Percentiles rank a stretch among this genome's conserved stretches.
These are phyloP conservation scores for Abrostola triplasia DNA, from an alignment of 2,888 invertebrate species.

Conservation along the genomic window DNA sequence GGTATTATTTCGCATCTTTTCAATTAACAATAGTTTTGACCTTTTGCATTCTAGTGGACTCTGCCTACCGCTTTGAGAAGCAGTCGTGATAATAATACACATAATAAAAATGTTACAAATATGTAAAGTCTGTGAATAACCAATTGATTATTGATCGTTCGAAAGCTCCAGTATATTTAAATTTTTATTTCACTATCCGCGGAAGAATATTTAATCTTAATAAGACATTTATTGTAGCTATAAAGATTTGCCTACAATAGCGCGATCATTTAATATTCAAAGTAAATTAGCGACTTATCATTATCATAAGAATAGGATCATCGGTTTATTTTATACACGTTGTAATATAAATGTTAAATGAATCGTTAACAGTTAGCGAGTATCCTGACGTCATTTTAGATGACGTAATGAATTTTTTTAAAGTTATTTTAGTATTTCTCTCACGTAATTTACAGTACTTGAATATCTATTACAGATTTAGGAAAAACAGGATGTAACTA, in stretches of 20 bases:
- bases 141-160: neutral
- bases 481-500: too few species aligned
- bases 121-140: neutral
- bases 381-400: slow-evolving; percentile 15
- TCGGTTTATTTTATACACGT: slow-evolving; percentile 28
- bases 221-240: slow-evolving; percentile 41
- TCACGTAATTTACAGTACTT: neutral
- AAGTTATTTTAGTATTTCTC: neutral
- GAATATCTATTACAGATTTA: too few species aligned
- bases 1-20: too few species aligned
- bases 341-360: slow-evolving; percentile 34
- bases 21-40: too few species aligned
- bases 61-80: too few species aligned
- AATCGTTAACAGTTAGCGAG: neutral
- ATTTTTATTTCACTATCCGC: slow-evolving; percentile 13
- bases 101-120: neutral
- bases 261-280: slow-evolving; percentile 49
- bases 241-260: slow-evolving; percentile 37
- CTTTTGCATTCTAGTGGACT: too few species aligned
- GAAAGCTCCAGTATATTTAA: slow-evolving; percentile 20
- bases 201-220: slow-evolving; percentile 34
- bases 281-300: slow-evolving; percentile 37
- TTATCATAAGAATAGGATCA: slow-evolving; percentile 51
- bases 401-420: neutral
- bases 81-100: too few species aligned